Conservation (phyloP, 2,888 invertebrate genomes). For the Drosophila setosimentum region DNA sequence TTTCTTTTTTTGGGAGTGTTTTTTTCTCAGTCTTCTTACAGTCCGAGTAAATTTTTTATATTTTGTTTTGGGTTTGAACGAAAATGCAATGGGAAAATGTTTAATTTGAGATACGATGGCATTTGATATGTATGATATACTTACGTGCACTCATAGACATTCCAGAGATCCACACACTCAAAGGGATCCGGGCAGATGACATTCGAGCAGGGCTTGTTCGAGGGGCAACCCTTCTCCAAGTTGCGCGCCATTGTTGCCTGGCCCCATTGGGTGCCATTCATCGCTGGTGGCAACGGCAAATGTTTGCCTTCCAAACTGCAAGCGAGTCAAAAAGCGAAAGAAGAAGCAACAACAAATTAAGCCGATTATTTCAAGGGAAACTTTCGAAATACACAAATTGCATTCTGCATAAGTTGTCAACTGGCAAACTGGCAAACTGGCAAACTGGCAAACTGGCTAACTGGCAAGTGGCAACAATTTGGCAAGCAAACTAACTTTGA, state of each 20-base stretch:
- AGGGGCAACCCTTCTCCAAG: slow-evolving; percentile 95
- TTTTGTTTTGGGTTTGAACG: slow-evolving; percentile 46
- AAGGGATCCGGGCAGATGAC: slow-evolving; percentile 97
- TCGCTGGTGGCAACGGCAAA: slow-evolving; percentile 96
- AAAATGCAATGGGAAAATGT: slow-evolving; percentile 49
- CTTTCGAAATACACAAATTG: background rate
- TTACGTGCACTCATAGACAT: slow-evolving; percentile 99
- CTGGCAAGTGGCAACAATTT: background rate
- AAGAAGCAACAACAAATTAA: background rate
- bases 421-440: too few species aligned
- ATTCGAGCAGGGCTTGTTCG: slow-evolving; percentile 97
- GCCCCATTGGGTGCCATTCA: slow-evolving; percentile 98
- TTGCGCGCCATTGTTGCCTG: slow-evolving; percentile 97
- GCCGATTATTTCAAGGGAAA: background rate
- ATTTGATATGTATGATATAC: too few species aligned
- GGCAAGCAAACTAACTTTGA: background rate
- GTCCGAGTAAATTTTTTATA: slow-evolving; percentile 48
- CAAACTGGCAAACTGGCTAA: too few species aligned
- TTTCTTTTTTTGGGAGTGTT: slow-evolving; percentile 5
- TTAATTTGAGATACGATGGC: too few species aligned
- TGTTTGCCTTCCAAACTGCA: slow-evolving; percentile 95
- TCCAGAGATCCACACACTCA: slow-evolving; percentile 98
- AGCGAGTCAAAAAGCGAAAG: background rate
- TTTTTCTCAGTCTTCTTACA: too few species aligned
- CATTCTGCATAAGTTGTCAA: background rate